Conservation (phyloP, 1,140 invertebrate species). For the Xylocopa sonorina region DNA sequence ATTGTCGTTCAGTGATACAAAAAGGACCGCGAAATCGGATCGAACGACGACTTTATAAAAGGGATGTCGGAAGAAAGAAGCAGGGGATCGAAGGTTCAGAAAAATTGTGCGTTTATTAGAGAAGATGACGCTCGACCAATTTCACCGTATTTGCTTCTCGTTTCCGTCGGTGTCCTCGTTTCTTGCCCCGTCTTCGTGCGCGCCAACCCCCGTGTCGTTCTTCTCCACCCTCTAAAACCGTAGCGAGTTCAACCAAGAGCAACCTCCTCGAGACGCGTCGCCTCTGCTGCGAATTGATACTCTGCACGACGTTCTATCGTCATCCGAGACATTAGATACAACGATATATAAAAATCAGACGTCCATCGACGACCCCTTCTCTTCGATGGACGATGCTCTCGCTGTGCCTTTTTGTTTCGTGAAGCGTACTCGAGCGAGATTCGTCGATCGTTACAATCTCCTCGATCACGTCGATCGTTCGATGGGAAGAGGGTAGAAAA, state of each 20-base stretch:
- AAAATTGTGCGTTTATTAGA: conserved; percentile 83
- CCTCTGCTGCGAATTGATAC: background rate
- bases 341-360: background rate
- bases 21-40: conserved; percentile 12
- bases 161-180: background rate
- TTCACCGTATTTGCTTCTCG: conserved; percentile 25
- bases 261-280: background rate
- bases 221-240: background rate
- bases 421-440: too few species aligned
- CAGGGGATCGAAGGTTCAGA: conserved; percentile 78
- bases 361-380: too few species aligned
- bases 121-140: conserved; percentile 72
- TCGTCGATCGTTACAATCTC: background rate
- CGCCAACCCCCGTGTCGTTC: background rate
- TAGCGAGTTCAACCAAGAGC: background rate
- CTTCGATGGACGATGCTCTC: background rate
- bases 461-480: too few species aligned
- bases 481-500: background rate
- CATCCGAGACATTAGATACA: background rate
- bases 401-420: too few species aligned
- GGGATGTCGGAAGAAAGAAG: conserved; percentile 71
- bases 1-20: conserved; percentile 27
- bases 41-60: conserved; percentile 6
- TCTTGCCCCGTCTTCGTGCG: background rate
- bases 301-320: background rate